Evolutionary conservation across 2,113 vertebrate species (phyloP).

Genomic region (Cairina moschata): DNA sequence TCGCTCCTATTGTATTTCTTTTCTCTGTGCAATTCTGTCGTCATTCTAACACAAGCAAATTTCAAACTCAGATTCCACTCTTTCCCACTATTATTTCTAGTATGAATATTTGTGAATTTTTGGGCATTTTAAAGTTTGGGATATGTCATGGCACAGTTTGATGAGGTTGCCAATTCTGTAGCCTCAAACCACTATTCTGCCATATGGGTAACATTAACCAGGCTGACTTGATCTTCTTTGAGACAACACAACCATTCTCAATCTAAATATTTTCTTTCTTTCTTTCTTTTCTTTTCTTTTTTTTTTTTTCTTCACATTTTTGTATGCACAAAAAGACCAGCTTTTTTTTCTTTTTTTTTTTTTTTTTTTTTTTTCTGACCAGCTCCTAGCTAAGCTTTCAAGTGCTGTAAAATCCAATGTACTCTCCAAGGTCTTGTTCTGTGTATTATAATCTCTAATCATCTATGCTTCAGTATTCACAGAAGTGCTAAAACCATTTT

Average conservation of each 20-base stretch:
- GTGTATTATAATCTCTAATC: constrained; percentile 45
- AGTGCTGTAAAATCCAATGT: constrained; percentile 19
- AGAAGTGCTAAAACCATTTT: constrained; percentile 59
- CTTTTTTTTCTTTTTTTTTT: background rate
- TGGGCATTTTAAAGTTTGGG: background rate
- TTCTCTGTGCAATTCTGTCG: background rate
- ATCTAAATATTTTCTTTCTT: background rate
- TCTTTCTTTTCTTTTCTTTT: too few relatives aligned
- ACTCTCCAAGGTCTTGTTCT: constrained; percentile 33
- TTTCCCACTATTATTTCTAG: background rate
- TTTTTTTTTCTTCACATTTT: too few relatives aligned
- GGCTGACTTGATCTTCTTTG: background rate
- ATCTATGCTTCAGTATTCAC: constrained; percentile 34
- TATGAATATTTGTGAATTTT: background rate
- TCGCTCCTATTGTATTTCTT: background rate
- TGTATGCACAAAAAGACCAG: background rate
- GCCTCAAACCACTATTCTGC: background rate
- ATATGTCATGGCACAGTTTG: background rate
- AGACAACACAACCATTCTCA: background rate
- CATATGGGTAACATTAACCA: background rate
- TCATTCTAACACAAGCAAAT: background rate
- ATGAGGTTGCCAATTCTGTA: background rate
- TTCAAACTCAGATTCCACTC: background rate
- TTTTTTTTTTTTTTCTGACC: constrained; percentile 3
- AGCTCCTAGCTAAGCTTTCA: constrained; percentile 20